Percentiles rank a stretch among this genome's conserved stretches.
These are phyloP conservation scores for Spea bombifrons DNA, from an alignment of 2,113 vertebrate species.

Conservation along the genomic window DNA sequence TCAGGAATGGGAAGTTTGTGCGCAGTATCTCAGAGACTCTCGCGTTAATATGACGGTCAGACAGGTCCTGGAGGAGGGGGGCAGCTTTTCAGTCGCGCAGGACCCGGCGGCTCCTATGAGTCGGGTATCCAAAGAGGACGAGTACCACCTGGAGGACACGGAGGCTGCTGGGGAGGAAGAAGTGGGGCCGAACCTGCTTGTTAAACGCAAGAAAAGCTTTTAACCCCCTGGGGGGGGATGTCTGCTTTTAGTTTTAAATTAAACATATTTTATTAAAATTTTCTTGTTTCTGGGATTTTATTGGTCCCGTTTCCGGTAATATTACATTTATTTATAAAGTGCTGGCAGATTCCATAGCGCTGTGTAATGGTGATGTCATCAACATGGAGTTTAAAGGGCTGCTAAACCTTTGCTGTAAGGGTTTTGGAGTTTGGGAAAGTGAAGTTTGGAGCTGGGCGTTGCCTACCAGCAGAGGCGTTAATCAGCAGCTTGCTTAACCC, in stretches of 20 bases:
- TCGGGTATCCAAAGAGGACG: constrained; percentile 21
- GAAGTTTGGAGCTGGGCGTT: too few species aligned
- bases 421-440: too few species aligned
- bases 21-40: constrained; percentile 77
- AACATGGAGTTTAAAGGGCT: too few species aligned
- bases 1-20: constrained; percentile 84
- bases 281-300: too few species aligned
- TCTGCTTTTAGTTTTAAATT: neutral
- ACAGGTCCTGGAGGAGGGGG: constrained; percentile 80
- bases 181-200: neutral
- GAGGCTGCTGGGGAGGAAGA: constrained; percentile 53
- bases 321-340: too few species aligned
- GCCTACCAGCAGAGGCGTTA: too few species aligned
- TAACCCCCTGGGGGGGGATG: constrained; percentile 51
- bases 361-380: too few species aligned
- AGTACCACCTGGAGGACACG: constrained; percentile 50
- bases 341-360: too few species aligned
- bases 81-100: constrained; percentile 68
- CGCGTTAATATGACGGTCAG: constrained; percentile 90
- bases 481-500: too few species aligned
- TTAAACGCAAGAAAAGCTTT: neutral
- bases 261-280: too few species aligned
- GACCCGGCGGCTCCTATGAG: neutral
- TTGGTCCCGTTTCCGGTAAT: too few species aligned
- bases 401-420: too few species aligned